Base-by-base conservation (phyloP, 2,888 invertebrate species). In the Hetaerina titia region DNA sequence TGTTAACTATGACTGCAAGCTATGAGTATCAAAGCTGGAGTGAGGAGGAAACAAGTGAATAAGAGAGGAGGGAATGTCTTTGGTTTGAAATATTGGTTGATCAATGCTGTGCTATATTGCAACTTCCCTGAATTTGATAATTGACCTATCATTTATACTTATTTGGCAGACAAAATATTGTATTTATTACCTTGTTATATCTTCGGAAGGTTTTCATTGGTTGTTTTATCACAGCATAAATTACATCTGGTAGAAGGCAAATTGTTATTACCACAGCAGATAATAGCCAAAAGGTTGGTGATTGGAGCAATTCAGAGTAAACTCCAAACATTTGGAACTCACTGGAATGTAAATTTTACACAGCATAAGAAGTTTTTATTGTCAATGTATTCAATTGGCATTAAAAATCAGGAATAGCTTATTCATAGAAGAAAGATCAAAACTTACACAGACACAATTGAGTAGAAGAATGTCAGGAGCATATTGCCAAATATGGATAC, bases 221-320 rank as follows among this genome's bases (percentile, higher is more conserved):
- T 19, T 90, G 58, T 58, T 94, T 90, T n/a, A 95, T 58, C 8
- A 95, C 96, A 88, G 95, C 95, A 25, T 96, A 95, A 0, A 95
- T 56, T 74, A 96, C 97, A 96, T 98, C 98, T 0, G 98, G 98
- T 88, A 97, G 95, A 19, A 98, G 96, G 58, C 97, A 97, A 0
- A 97, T 96, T 0, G 97, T 96, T 0, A 97, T 96, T 0, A 97
- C 96, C 0, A 97, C 31, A 0, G 97, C 11, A 88, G 98, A 97
- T 25, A 98, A 96, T n/a, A 98, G 95, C 97, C 98, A 98, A 96
- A 98, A 97, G 0, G 97, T 96, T 0, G 97, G 96, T 0, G 98
- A 97, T 0, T 96, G 95, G n/a, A 98, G 95, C n/a, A 98, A 96
- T 25, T 97, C 97, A 0, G 97, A 97, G 96, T 98, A 98, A 0